Percentiles rank a stretch among this genome's conserved stretches.
Conservation (phyloP, 2,797 vertebrate genomes). For the Crax fasciolata region DNA sequence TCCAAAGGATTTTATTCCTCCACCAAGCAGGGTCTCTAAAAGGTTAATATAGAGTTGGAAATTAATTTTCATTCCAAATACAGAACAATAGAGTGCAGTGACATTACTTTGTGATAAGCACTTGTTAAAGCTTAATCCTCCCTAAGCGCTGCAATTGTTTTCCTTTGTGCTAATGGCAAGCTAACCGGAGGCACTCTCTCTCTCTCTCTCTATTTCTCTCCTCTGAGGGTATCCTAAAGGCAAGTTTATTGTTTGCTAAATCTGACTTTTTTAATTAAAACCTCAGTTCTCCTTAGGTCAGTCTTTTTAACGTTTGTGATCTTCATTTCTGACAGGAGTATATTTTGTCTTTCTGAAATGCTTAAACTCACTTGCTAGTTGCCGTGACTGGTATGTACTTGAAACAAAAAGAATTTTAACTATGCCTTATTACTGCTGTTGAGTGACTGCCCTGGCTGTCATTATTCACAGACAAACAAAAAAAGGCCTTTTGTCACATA, state of each 20-base stretch:
- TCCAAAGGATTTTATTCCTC: conserved; percentile 38
- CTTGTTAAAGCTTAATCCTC: conserved; percentile 67
- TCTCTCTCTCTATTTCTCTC: neutral
- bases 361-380: neutral
- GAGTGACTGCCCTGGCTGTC: neutral
- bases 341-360: neutral
- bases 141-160: conserved; percentile 57
- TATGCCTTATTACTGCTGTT: neutral
- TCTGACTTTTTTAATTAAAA: neutral
- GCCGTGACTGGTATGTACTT: neutral
- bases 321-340: neutral
- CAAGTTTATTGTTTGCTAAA: conserved; percentile 30
- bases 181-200: fast-evolving
- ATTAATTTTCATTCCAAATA: conserved; percentile 65
- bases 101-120: conserved; percentile 49
- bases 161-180: conserved; percentile 52
- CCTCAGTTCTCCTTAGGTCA: neutral
- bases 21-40: neutral
- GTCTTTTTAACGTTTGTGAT: neutral
- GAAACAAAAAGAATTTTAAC: neutral
- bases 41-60: conserved; percentile 47
- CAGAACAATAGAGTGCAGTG: conserved; percentile 45
- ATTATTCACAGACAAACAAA: neutral
- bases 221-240: neutral
- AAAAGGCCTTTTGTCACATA: neutral